Percentiles rank a stretch among this genome's conserved stretches.
Evolutionary conservation across 2,113 vertebrate species (phyloP).

Genomic region (Theropithecus gelada): DNA sequence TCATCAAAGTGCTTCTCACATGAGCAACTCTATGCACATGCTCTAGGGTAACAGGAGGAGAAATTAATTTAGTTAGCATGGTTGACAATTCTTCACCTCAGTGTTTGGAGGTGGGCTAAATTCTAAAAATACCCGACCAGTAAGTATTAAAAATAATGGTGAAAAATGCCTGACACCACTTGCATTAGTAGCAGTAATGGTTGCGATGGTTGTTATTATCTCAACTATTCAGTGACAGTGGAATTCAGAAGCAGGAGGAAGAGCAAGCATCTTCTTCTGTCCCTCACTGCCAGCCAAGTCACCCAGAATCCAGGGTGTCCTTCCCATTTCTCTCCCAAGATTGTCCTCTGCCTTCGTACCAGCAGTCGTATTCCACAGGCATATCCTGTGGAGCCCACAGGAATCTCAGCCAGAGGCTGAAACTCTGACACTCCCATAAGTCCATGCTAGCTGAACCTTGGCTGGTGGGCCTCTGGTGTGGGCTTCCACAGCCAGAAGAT

Average conservation of each 20-base stretch:
- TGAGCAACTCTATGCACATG: not conserved
- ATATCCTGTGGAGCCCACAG: no score
- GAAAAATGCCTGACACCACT: not conserved
- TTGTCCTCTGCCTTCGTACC: fast-evolving
- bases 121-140: not conserved
- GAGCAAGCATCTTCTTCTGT: not conserved
- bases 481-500: not conserved
- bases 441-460: fast-evolving
- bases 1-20: not conserved
- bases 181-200: fast-evolving
- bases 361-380: not conserved
- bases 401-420: not conserved
- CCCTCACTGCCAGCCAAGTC: no score
- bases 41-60: not conserved
- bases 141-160: not conserved
- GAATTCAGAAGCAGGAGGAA: not conserved
- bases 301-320: not conserved
- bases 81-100: not conserved
- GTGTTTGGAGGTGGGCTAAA: not conserved
- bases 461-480: not conserved
- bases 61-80: not conserved
- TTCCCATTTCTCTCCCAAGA: not conserved
- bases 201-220: fast-evolving
- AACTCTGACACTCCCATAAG: fast-evolving
- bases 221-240: not conserved